Conservation (phyloP, 1,140 invertebrate genomes). For the Psilanteris sp. region DNA sequence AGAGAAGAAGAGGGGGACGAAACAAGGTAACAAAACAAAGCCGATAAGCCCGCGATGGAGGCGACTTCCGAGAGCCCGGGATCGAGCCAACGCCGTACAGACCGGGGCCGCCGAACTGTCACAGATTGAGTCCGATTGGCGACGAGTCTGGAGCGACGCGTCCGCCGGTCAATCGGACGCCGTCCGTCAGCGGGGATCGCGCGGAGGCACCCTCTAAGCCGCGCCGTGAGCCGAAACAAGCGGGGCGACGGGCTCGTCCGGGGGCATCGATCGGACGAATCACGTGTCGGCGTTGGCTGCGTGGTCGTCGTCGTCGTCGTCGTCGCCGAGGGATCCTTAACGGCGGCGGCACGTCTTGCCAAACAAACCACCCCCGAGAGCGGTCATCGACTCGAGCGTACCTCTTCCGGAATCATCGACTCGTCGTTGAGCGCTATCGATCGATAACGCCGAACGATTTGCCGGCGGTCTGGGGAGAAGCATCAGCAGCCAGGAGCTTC, state of each 20-base stretch:
- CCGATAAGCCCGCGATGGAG: slow-evolving; percentile 22
- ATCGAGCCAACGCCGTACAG: slow-evolving; percentile 17
- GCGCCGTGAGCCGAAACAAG: slow-evolving; percentile 6
- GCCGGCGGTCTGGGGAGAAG: slow-evolving; percentile 20
- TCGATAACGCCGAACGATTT: slow-evolving; percentile 56
- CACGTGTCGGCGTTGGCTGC: slow-evolving; percentile 16
- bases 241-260: slow-evolving; percentile 1
- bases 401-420: slow-evolving; percentile 51
- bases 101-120: neutral
- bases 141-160: slow-evolving; percentile 11
- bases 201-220: slow-evolving; percentile 14
- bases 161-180: slow-evolving; percentile 14
- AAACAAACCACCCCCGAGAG: slow-evolving; percentile 9
- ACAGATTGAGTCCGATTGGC: slow-evolving; percentile 18
- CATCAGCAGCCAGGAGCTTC: slow-evolving; percentile 39
- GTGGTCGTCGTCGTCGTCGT: neutral
- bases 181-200: slow-evolving; percentile 13
- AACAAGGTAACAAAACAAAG: slow-evolving; percentile 10
- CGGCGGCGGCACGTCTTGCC: slow-evolving; percentile 11
- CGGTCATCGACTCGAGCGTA: slow-evolving; percentile 48
- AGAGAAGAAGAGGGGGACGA: no score
- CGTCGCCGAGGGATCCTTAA: neutral
- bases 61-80: slow-evolving; percentile 25
- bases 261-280: slow-evolving; percentile 25
- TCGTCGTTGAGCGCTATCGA: slow-evolving; percentile 52